Evolutionary conservation across 2,888 invertebrate genomes (phyloP), one percentile per base, ranked within the genome.

Genomic region (Papilio protenor): DNA sequence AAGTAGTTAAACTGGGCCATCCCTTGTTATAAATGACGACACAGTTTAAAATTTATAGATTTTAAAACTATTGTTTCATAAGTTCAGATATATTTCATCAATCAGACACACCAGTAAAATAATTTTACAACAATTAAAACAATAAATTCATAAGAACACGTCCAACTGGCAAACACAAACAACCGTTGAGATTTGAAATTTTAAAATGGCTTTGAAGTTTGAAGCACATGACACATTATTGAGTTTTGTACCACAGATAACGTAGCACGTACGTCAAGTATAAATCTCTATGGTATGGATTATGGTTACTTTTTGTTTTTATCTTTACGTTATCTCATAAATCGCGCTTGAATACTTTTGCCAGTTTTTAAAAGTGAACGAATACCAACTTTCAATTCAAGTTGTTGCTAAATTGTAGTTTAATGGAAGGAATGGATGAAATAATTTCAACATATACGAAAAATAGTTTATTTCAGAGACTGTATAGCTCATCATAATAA

Each of bases 1-100:
- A 97, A 94, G 89, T 96, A 98, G 86, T 96, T 97, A 86, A 97
- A 96, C 85, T 98, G 97, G 70, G 97, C 96, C 98, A 98, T 98
- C 81, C 77, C 87, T 81, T 79, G 77, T 52, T 78, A 52, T 79
- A 40, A 73, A 71, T 69, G 75, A 71, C 77, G 71, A 71, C 47
- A 72, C 47, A 61, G 33, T 49, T 14, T 47, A 61, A 75, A 66
- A 11, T 21, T 64, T 75, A 66, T n/a, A 55, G n/a, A 66, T 23
- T 52, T 47, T 47, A 73, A 77, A 73, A 76, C 52, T 16, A 74
- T 76, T 27, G 61, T 55, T 77, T 80, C 71, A 70, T 75, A 40
- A 66, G 33, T 66, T 66, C 33, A 72, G 18, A 45, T 11, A 23
- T 40, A 76, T 52, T 72, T 52, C 47, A 71, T 64, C 40, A 74